A percentile compares a stretch with the other conserved stretches of the same genome.
Conservation (phyloP, 2,113 vertebrate genomes). For the Oncorhynchus mykiss region DNA sequence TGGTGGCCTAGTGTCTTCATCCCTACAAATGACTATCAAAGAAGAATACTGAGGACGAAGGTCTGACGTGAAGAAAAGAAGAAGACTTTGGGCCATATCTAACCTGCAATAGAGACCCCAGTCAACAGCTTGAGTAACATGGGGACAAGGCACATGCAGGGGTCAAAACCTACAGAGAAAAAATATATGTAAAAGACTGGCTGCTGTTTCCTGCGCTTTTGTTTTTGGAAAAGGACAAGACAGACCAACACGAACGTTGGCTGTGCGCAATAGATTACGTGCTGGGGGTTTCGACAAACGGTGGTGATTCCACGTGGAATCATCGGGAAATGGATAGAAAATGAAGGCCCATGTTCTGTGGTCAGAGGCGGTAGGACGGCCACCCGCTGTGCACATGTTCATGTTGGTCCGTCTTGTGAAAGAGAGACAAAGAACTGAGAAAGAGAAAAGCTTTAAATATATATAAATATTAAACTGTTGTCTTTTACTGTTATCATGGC, state of each 20-base stretch:
- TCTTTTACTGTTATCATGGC: slow-evolving; percentile 8
- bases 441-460: neutral
- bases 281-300: too few species aligned
- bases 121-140: neutral
- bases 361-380: too few species aligned
- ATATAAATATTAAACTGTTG: slow-evolving; percentile 22
- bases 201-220: slow-evolving; percentile 4
- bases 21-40: slow-evolving; percentile 85
- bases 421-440: neutral
- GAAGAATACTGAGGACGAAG: slow-evolving; percentile 82
- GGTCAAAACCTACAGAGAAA: neutral
- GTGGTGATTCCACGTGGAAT: too few species aligned
- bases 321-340: too few species aligned
- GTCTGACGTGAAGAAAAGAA: neutral
- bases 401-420: too few species aligned
- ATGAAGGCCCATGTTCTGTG: too few species aligned
- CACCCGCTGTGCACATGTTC: too few species aligned
- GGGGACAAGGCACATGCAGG: too few species aligned
- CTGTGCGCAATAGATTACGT: too few species aligned
- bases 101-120: neutral
- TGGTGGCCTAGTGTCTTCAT: slow-evolving; percentile 78
- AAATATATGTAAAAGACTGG: neutral
- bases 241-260: too few species aligned
- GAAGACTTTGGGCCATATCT: neutral
- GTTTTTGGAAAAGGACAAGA: neutral